These are phyloP conservation scores for Axinella damicornis DNA, from an alignment of 37 sponge, comb jelly and placozoan species.

Conservation along the genomic window DNA sequence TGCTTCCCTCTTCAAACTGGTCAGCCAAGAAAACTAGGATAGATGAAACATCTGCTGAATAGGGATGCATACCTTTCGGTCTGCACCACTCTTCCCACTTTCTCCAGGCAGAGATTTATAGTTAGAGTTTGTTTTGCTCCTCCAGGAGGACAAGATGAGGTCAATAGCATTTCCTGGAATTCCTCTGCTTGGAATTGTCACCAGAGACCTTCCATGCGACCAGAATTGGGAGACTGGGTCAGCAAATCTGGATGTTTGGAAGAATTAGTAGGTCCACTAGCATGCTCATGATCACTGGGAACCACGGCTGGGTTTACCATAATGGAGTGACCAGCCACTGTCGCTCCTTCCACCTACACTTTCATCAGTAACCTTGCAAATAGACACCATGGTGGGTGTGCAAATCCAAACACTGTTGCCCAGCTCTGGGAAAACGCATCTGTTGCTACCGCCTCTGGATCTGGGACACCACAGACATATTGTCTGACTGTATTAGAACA, in stretches of 20 bases:
- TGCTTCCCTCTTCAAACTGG: no score
- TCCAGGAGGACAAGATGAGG: slow-evolving; percentile 33
- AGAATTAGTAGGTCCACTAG: slow-evolving; percentile 21
- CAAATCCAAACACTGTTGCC: slow-evolving; percentile 2
- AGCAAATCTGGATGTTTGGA: background rate
- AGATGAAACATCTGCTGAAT: no score
- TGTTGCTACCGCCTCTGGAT: slow-evolving; percentile 40
- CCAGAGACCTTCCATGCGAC: slow-evolving; percentile 42
- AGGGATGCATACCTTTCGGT: slow-evolving; percentile 6
- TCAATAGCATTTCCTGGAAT: slow-evolving; percentile 24
- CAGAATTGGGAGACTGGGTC: slow-evolving; percentile 18
- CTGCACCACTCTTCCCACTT: no score
- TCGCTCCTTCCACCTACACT: slow-evolving; percentile 1
- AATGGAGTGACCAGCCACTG: slow-evolving; percentile 19
- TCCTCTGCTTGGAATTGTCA: background rate
- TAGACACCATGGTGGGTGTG: slow-evolving; percentile 58
- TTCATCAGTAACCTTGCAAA: slow-evolving; percentile 24
- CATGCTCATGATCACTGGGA: slow-evolving; percentile 26
- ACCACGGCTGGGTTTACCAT: slow-evolving; percentile 41
- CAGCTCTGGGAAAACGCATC: slow-evolving; percentile 24
- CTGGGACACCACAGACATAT: slow-evolving; percentile 7
- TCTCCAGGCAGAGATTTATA: no score
- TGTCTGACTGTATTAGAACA: slow-evolving; percentile 39
- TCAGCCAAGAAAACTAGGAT: no score
- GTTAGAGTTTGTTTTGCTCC: slow-evolving; percentile 14